phyloP scores from a whole-genome alignment of 2,113 vertebrate species.

The Eleginops maclovinus region DNA sequence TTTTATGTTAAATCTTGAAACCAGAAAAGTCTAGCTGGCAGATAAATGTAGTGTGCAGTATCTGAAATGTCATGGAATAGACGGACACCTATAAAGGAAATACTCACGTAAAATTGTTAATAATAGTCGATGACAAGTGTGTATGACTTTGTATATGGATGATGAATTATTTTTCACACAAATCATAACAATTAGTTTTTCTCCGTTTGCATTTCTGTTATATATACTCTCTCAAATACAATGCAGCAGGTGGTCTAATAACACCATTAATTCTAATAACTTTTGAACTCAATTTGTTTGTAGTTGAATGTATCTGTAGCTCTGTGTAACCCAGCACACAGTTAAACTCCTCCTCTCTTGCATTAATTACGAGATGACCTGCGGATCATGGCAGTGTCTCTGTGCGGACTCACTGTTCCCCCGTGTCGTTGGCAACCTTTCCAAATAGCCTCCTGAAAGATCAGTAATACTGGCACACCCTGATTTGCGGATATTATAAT shows the following conservation, averaged over 20 bases:
- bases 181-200: neutral
- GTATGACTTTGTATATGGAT: neutral
- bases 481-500: constrained; percentile 4
- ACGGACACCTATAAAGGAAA: neutral
- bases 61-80: neutral
- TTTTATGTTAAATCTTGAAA: too few relatives aligned
- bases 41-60: neutral
- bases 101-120: neutral
- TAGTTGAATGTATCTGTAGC: neutral
- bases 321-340: neutral
- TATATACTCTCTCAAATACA: neutral
- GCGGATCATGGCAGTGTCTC: neutral
- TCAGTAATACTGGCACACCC: constrained; percentile 19
- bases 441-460: constrained; percentile 40
- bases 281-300: neutral
- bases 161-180: neutral
- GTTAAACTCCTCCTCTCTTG: constrained; percentile 4
- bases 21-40: neutral
- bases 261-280: neutral
- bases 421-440: constrained; percentile 29
- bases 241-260: neutral
- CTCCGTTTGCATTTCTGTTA: neutral
- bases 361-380: constrained; percentile 28
- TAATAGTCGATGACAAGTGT: neutral
- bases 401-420: constrained; percentile 29